Conservation (phyloP, 2,113 vertebrate genomes). For the Rostratula benghalensis region DNA sequence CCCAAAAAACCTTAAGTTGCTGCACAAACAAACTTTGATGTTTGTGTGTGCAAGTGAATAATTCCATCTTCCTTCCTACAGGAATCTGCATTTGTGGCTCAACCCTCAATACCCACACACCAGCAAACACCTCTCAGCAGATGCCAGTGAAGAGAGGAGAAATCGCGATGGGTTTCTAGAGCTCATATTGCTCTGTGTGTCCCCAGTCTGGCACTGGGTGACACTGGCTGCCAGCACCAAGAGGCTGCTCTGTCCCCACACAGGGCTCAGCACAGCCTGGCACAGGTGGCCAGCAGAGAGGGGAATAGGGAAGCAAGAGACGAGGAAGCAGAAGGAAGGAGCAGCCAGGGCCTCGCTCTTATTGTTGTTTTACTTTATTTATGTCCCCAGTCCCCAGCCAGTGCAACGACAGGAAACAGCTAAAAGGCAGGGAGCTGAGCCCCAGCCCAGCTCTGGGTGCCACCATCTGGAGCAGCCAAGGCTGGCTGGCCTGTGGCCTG, state of each 20-base stretch:
- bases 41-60: not conserved
- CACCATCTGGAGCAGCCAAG: not conserved
- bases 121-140: rapidly evolving
- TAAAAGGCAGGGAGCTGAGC: not conserved
- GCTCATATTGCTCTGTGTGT: rapidly evolving
- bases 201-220: not conserved
- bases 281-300: not conserved
- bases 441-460: not conserved
- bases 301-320: not conserved
- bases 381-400: not conserved
- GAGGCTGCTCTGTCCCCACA: too few species aligned
- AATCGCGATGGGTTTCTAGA: rapidly evolving
- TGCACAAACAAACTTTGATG: not conserved
- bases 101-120: rapidly evolving
- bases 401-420: not conserved
- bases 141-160: not conserved
- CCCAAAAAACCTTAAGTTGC: too few species aligned
- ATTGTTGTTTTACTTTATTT: not conserved
- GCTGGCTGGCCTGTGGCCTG: not conserved
- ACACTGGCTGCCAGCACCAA: rapidly evolving
- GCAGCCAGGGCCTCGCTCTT: not conserved
- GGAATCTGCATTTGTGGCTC: not conserved
- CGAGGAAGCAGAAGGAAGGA: not conserved
- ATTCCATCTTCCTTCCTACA: not conserved
- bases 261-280: rapidly evolving